Conservation (phyloP, 2,888 invertebrate genomes). For the Dryomyza anilis region DNA sequence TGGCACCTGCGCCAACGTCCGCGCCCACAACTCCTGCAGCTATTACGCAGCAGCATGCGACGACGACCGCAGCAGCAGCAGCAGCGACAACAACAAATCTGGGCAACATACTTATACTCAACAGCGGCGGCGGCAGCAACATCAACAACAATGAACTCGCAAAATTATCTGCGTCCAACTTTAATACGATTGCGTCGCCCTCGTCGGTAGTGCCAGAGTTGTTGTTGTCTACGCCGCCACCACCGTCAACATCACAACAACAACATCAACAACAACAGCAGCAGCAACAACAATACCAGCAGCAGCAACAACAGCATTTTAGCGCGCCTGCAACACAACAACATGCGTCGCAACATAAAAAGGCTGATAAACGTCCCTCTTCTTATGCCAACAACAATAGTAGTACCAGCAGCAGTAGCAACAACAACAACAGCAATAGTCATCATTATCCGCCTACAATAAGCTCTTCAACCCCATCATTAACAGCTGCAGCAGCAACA, state of each 20-base stretch:
- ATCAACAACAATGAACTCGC: slow-evolving; percentile 23
- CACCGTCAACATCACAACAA: slow-evolving; percentile 37
- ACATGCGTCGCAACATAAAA: slow-evolving; percentile 36
- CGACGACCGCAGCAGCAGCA: no score
- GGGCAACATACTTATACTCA: slow-evolving; percentile 46
- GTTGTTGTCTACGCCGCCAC: slow-evolving; percentile 54
- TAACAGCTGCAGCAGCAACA: no score
- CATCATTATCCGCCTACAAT: slow-evolving; percentile 4
- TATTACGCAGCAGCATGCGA: no score
- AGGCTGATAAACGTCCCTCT: slow-evolving; percentile 43
- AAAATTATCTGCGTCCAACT: slow-evolving; percentile 51
- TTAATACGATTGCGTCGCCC: slow-evolving; percentile 60
- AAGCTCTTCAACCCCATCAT: no score
- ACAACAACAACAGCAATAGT: slow-evolving; percentile 34
- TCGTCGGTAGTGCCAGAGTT: slow-evolving; percentile 59
- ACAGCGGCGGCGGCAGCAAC: no score
- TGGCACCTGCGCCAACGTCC: slow-evolving; percentile 24
- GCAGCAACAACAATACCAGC: slow-evolving; percentile 28
- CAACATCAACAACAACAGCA: slow-evolving; percentile 36
- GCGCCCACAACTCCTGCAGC: slow-evolving; percentile 14
- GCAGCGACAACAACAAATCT: slow-evolving; percentile 21
- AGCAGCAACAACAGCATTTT: no score
- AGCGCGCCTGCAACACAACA: slow-evolving; percentile 31
- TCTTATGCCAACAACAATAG: slow-evolving; percentile 33
- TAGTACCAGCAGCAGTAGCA: slow-evolving; percentile 35